Base-by-base conservation (phyloP, 2,113 vertebrate species). In the Hepsetus odoe region DNA sequence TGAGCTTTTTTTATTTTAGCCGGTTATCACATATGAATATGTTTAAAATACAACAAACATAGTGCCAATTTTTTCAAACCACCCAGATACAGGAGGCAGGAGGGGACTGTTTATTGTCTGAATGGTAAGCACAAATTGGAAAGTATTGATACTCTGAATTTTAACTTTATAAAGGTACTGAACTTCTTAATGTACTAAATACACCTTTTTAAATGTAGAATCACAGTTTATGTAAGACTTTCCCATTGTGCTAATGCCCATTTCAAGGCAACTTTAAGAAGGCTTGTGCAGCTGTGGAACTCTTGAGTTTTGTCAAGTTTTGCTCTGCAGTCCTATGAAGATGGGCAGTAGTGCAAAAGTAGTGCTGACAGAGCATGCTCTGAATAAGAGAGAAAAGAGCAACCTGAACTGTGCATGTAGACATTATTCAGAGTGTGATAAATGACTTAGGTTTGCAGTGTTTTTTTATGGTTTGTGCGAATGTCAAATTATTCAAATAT, bases 401-500 rank as follows among this genome's bases (percentile, higher is more conserved):
- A 33, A 56, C 58, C 62, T 26, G n/a, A 70, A 56, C 66, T 38
- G 44, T 65, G 72, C 14, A 16, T 38, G 65, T 53, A 61, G 79
- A 70, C 73, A 53, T 70, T 61, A 67, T 69, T 74, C 18, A 33
- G 68, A 20, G 56, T 65, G 33, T 76, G 79, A 81, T 64, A 76
- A 85, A 85, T 82, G 80, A 82, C 80, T 77, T 26, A 16, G 51
- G 53, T 73, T 33, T 77, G 68, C 71, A 38, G 24, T 20, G 22
- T 49, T 26, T 61, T 66, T 46, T 70, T n/a, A n/a, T 35, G 14
- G 28, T 74, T 72, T 76, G 42, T 82, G 80, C 58, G 75, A 73
- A 58, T 58, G 61, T 58, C 55, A 42, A 70, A 62, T 70, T 70
- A 78, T 78, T 66, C 66, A 70, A 78, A 71, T 78, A 61, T 70